phyloP scores from a whole-genome alignment of 2,113 vertebrate genomes.

The Isichthys henryi region DNA sequence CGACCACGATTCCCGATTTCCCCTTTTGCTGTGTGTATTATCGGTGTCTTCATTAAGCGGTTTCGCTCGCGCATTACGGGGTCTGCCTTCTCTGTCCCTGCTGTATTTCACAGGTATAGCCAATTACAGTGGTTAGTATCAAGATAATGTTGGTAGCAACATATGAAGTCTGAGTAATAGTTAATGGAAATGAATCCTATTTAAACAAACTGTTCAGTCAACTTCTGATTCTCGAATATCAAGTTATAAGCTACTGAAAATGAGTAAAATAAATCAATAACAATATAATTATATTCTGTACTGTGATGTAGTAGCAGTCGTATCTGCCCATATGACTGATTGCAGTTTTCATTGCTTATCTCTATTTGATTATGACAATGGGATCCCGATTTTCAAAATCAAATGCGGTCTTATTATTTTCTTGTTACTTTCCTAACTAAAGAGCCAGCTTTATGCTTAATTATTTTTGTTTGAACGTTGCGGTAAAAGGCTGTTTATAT shows the following conservation, averaged over 20 bases:
- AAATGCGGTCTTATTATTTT: not conserved
- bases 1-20: too few relatives aligned
- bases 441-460: not conserved
- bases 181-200: not conserved
- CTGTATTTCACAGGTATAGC: too few relatives aligned
- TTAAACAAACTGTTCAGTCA: not conserved
- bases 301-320: not conserved
- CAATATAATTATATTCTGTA: not conserved
- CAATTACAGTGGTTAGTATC: not conserved
- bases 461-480: not conserved
- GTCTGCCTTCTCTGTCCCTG: too few relatives aligned
- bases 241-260: not conserved
- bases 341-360: not conserved
- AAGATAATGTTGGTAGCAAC: not conserved
- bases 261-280: not conserved
- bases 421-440: not conserved
- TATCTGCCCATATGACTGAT: not conserved
- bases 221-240: not conserved
- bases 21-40: too few relatives aligned
- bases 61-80: too few relatives aligned
- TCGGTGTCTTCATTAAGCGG: too few relatives aligned
- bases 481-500: not conserved
- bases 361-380: not conserved
- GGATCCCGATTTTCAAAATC: not conserved
- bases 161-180: not conserved